Conservation (phyloP, 2,113 vertebrate species). For the Xerus inauris region DNA sequence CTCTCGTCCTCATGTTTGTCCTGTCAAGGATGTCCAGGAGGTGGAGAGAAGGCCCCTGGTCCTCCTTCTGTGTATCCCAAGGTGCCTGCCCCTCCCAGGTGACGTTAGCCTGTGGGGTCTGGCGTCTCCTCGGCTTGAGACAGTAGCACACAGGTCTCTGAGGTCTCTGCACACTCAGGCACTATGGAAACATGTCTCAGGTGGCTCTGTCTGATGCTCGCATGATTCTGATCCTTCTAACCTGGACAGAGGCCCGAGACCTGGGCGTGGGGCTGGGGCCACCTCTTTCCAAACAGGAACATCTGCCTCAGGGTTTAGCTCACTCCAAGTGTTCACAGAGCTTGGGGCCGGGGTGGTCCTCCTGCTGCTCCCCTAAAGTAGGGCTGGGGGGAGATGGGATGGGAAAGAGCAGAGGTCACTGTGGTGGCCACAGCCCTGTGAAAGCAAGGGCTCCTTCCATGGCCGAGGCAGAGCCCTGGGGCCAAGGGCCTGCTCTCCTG, state of each 20-base stretch:
- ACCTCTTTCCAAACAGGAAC: neutral
- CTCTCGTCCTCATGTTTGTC: rapidly evolving
- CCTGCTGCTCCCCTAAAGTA: neutral
- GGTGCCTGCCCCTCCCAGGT: neutral
- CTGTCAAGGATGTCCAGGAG: rapidly evolving
- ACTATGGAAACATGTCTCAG: rapidly evolving
- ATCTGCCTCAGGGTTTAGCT: no score
- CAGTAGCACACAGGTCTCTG: rapidly evolving
- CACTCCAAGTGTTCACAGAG: no score
- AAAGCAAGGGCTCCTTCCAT: no score
- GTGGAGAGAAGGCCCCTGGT: no score
- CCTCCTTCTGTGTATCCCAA: neutral
- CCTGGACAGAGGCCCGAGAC: no score
- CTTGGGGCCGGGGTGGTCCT: rapidly evolving
- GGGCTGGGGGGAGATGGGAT: no score
- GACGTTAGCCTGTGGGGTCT: neutral
- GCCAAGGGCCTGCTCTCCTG: no score
- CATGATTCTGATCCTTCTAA: neutral
- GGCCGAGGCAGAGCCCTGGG: no score
- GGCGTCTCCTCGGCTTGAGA: neutral
- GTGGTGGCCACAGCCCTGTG: neutral
- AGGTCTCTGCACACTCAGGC: no score
- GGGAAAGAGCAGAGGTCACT: neutral
- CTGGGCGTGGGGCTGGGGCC: neutral
- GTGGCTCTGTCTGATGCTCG: rapidly evolving